phyloP scores from a whole-genome alignment of 2,113 vertebrate species.

The Cervus canadensis region DNA sequence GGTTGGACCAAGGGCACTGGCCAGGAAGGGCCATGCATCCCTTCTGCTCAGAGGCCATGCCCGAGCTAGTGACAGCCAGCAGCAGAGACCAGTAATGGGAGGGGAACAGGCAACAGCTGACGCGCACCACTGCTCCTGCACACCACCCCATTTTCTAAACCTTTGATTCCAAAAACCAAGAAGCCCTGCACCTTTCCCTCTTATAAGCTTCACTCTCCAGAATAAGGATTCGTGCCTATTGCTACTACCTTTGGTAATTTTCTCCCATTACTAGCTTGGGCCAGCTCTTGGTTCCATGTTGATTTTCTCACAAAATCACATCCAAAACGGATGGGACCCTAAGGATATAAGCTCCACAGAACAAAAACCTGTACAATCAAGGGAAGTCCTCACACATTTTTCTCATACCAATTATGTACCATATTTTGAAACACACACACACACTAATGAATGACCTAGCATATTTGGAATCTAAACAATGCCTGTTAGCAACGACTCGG shows the following conservation, averaged over 20 bases:
- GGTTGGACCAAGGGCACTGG: neutral
- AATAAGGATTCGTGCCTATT: neutral
- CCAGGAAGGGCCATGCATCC: neutral
- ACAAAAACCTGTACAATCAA: neutral
- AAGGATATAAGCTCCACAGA: neutral
- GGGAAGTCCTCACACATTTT: neutral
- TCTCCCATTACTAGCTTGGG: neutral
- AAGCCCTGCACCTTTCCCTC: neutral
- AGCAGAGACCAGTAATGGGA: neutral
- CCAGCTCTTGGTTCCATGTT: neutral
- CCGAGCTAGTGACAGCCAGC: neutral
- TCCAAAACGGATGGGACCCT: neutral
- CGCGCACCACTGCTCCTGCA: neutral
- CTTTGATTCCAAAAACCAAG: neutral
- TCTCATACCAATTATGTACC: neutral
- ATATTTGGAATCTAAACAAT: conserved; percentile 13
- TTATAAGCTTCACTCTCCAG: neutral
- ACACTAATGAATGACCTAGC: neutral
- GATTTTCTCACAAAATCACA: conserved; percentile 36
- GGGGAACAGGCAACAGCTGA: neutral
- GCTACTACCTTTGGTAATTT: neutral
- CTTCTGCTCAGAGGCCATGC: neutral
- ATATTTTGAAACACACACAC: neutral
- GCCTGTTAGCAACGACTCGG: neutral
- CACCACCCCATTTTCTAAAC: neutral